These are phyloP conservation scores for Peromyscus nudipes DNA, from an alignment of 2,797 vertebrate species.

Conservation along the genomic window DNA sequence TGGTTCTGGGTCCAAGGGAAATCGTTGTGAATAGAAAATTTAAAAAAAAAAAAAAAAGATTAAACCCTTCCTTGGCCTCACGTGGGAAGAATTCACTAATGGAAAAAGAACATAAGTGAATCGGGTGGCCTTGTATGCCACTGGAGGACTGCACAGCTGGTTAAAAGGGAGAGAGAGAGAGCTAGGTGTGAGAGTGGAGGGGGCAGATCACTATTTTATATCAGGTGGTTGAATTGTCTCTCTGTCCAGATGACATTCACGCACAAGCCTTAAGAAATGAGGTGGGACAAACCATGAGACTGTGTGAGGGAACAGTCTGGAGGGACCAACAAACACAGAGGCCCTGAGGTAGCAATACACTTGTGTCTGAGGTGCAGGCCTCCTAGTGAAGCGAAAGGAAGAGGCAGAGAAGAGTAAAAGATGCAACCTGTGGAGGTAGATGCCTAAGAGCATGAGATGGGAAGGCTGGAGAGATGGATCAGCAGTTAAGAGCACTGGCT, in stretches of 20 bases:
- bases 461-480: no score
- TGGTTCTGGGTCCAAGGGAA: not conserved
- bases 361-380: not conserved
- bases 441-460: not conserved
- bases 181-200: not conserved
- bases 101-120: not conserved
- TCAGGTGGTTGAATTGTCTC: not conserved
- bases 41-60: not conserved
- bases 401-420: not conserved
- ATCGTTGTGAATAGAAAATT: not conserved
- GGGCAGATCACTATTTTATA: not conserved
- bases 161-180: not conserved
- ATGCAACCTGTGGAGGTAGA: not conserved
- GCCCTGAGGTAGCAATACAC: not conserved
- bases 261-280: constrained; percentile 18
- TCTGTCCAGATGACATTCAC: not conserved
- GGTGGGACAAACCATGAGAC: not conserved
- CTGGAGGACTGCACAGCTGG: not conserved
- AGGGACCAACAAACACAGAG: not conserved
- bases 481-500: no score
- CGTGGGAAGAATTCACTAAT: not conserved
- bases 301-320: not conserved
- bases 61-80: not conserved
- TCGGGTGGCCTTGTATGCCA: not conserved
- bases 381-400: not conserved